Percentiles rank a stretch among this genome's conserved stretches.
These are phyloP conservation scores for Diprion similis DNA, from an alignment of 1,140 invertebrate genomes.

Conservation along the genomic window DNA sequence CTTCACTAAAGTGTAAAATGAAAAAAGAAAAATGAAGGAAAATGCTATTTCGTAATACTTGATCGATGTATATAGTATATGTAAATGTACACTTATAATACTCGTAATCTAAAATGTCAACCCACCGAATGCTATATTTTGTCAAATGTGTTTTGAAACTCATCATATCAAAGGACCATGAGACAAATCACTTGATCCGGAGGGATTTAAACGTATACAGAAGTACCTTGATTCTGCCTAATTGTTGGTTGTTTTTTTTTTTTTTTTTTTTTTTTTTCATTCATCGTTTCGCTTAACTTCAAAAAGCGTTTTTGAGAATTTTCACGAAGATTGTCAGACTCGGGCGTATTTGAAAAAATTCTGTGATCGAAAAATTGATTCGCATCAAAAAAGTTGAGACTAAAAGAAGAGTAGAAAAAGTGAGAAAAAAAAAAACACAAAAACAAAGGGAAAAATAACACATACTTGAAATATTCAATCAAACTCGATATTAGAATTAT, in stretches of 20 bases:
- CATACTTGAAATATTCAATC: too few species aligned
- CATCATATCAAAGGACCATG: slow-evolving; percentile 22
- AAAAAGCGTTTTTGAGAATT: slow-evolving; percentile 37
- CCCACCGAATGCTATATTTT: too few species aligned
- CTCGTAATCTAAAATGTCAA: too few species aligned
- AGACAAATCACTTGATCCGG: background rate
- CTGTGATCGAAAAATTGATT: slow-evolving; percentile 46
- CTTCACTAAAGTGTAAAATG: too few species aligned
- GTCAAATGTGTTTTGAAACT: slow-evolving; percentile 24
- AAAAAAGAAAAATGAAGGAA: background rate
- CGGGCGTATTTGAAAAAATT: slow-evolving; percentile 49
- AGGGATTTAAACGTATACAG: too few species aligned
- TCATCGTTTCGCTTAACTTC: background rate
- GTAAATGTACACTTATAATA: too few species aligned
- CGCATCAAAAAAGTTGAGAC: background rate
- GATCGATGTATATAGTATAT: too few species aligned
- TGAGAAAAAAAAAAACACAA: slow-evolving; percentile 33
- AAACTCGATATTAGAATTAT: too few species aligned
- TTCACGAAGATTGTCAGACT: slow-evolving; percentile 45
- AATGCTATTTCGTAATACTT: too few species aligned
- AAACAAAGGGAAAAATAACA: slow-evolving; percentile 28
- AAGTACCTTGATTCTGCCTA: too few species aligned
- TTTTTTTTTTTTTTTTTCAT: background rate
- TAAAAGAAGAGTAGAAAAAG: slow-evolving; percentile 1
- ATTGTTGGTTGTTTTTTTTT: too few species aligned